These are phyloP conservation scores for Nasonia giraulti DNA, from an alignment of 1,140 invertebrate species.

Conservation along the genomic window DNA sequence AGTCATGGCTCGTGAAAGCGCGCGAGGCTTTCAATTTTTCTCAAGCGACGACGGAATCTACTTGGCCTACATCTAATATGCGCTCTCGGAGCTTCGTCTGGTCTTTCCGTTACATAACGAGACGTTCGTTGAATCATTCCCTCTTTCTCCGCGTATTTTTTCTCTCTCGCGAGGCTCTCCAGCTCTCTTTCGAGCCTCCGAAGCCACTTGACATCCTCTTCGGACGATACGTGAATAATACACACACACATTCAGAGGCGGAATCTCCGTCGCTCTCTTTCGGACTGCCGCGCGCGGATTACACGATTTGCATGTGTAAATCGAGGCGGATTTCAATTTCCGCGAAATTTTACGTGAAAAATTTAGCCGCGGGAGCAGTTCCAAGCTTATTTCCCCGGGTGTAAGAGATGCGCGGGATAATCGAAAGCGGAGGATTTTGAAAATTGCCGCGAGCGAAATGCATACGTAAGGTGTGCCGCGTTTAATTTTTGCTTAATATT, in stretches of 20 bases:
- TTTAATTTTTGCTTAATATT: background rate
- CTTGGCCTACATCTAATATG: background rate
- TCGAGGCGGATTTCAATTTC: conserved; percentile 20
- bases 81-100: background rate
- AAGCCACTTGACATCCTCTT: conserved; percentile 34
- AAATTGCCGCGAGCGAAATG: too few species aligned
- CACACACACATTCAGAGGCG: background rate
- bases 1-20: background rate
- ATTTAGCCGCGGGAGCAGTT: background rate
- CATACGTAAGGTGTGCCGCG: too few species aligned
- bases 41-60: background rate
- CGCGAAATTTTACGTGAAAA: conserved; percentile 17
- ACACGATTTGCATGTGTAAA: conserved; percentile 26
- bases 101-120: conserved; percentile 11
- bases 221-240: conserved; percentile 23
- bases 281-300: background rate
- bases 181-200: background rate
- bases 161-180: too few species aligned
- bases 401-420: background rate
- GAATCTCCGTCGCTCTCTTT: background rate
- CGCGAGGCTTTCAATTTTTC: background rate
- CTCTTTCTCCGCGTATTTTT: background rate
- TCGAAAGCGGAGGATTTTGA: background rate
- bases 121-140: background rate
- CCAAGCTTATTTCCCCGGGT: too few species aligned